Evolutionary conservation across 2,113 vertebrate species (phyloP).

Genomic region (Tetrax tetrax): DNA sequence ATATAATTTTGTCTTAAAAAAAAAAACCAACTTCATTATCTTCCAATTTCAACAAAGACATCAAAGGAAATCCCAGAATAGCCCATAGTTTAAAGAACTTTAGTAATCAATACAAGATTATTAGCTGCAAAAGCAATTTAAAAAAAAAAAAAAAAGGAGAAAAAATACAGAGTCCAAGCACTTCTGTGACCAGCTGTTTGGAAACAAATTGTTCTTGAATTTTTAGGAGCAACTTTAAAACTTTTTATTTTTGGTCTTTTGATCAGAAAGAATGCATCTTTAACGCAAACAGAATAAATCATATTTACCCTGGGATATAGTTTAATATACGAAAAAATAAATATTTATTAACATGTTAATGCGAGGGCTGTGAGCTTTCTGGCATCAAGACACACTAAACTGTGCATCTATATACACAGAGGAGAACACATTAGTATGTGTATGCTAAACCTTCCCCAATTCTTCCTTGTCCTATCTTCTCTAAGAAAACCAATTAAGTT

Average conservation of each 20-base stretch:
- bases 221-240: neutral
- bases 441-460: neutral
- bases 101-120: neutral
- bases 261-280: neutral
- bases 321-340: slow-evolving; percentile 52
- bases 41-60: neutral
- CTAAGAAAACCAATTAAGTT: slow-evolving; percentile 40
- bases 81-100: neutral
- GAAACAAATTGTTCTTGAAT: neutral
- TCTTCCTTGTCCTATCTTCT: slow-evolving; percentile 3
- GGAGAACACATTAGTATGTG: slow-evolving; percentile 27
- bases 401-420: slow-evolving; percentile 27
- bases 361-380: neutral
- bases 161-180: neutral
- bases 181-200: neutral
- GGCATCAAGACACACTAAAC: neutral
- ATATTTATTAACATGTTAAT: slow-evolving; percentile 64
- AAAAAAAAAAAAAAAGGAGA: neutral
- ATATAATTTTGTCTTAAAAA: neutral
- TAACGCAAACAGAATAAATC: slow-evolving; percentile 6
- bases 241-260: neutral
- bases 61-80: neutral
- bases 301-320: slow-evolving; percentile 6
- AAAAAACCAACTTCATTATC: neutral
- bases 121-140: neutral